These are phyloP conservation scores for Acanthornis magna DNA, from an alignment of 2,797 vertebrate genomes.

Conservation along the genomic window DNA sequence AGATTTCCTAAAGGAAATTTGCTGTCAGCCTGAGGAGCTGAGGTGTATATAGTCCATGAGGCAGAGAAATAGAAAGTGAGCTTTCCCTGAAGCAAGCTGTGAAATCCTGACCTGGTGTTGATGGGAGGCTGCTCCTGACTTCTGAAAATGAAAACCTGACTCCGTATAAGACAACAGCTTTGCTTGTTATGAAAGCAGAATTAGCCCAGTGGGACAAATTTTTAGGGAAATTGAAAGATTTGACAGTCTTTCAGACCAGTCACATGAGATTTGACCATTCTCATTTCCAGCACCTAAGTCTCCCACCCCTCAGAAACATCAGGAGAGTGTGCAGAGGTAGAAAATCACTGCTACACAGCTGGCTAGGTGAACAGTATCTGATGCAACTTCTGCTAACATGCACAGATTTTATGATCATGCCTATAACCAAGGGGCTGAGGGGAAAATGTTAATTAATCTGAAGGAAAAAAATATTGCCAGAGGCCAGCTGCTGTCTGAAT, in stretches of 20 bases:
- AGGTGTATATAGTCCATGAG: neutral
- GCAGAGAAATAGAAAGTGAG: neutral
- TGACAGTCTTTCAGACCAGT: neutral
- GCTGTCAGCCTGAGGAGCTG: neutral
- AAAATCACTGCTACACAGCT: neutral
- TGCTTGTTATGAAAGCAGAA: neutral
- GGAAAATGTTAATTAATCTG: constrained; percentile 41
- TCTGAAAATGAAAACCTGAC: neutral
- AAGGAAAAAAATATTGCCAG: constrained; percentile 35
- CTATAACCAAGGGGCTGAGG: neutral
- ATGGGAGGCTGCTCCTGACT: neutral
- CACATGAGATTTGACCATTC: neutral
- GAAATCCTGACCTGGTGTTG: neutral
- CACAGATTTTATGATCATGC: neutral
- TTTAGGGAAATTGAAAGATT: neutral
- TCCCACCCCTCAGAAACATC: neutral
- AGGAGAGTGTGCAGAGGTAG: neutral
- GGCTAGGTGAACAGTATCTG: neutral
- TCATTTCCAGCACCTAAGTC: neutral
- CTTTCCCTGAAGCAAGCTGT: neutral
- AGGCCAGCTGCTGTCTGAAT: constrained; percentile 26
- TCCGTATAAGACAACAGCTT: neutral
- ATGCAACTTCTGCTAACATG: neutral
- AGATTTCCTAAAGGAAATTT: neutral
- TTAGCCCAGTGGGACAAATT: neutral